These are phyloP conservation scores for Emys orbicularis DNA, from an alignment of 2,797 vertebrate species.

Conservation along the genomic window DNA sequence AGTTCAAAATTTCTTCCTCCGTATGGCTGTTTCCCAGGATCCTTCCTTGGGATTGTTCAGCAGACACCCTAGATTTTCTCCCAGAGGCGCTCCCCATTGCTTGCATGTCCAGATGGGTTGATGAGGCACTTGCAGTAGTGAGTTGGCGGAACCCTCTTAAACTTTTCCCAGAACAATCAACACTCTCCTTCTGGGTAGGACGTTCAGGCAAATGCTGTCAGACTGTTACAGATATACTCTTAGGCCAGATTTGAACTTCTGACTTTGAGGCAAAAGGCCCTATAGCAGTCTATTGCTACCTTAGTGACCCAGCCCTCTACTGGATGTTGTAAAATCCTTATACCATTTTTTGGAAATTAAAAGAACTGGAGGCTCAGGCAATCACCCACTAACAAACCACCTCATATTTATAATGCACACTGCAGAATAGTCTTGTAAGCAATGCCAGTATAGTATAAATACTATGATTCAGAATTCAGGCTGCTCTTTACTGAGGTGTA, in stretches of 20 bases:
- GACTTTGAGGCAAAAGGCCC: constrained; percentile 21
- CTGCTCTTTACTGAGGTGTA: not conserved
- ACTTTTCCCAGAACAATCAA: not conserved
- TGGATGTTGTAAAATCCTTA: not conserved
- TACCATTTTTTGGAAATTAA: not conserved
- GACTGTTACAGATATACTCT: not conserved
- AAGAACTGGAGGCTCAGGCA: not conserved
- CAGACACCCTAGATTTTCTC: not conserved
- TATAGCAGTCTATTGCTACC: not conserved
- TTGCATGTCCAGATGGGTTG: constrained; percentile 5
- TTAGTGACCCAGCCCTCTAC: not conserved
- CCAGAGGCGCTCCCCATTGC: not conserved
- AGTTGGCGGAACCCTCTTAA: not conserved
- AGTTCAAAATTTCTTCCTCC: not conserved
- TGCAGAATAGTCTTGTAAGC: not conserved
- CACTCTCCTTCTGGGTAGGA: not conserved
- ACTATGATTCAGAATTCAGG: not conserved
- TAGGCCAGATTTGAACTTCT: not conserved
- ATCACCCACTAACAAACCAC: not conserved
- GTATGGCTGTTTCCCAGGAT: not conserved
- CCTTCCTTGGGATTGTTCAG: not conserved
- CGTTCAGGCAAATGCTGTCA: constrained; percentile 6
- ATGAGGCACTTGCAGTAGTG: constrained; percentile 21
- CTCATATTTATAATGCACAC: not conserved
- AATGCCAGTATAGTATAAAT: not conserved